Percentiles rank a stretch among this genome's conserved stretches.
Conservation (phyloP, 2,888 invertebrate genomes). For the Stegana nigrithorax region DNA sequence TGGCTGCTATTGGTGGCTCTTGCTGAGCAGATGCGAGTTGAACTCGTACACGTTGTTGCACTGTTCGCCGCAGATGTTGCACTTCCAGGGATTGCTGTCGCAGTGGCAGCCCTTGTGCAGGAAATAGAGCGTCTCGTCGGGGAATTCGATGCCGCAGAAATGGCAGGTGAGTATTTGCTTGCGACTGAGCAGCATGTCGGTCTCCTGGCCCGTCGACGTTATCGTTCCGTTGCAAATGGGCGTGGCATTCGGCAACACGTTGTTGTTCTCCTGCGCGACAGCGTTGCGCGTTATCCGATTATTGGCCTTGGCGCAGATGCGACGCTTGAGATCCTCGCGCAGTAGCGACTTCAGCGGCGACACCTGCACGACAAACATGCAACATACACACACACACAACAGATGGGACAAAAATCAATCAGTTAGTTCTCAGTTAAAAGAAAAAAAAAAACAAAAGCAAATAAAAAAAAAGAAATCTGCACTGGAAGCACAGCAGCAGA, state of each 20-base stretch:
- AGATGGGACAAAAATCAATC: neutral
- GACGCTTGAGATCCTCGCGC: constrained; percentile 84
- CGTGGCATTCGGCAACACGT: constrained; percentile 68
- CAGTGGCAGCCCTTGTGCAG: constrained; percentile 98
- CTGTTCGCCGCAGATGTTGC: constrained; percentile 96
- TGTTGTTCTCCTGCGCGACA: constrained; percentile 61
- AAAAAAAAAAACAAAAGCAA: neutral
- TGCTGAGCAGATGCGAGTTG: constrained; percentile 94
- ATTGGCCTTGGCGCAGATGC: constrained; percentile 79
- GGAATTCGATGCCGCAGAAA: constrained; percentile 94
- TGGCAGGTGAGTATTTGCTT: constrained; percentile 80
- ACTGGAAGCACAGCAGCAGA: neutral
- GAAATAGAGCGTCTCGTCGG: constrained; percentile 95
- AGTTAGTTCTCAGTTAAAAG: neutral
- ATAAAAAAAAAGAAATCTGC: neutral
- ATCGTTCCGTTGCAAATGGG: constrained; percentile 74
- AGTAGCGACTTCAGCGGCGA: constrained; percentile 87
- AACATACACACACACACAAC: constrained; percentile 6
- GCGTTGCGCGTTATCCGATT: constrained; percentile 69
- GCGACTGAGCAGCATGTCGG: constrained; percentile 68
- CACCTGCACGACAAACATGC: no score
- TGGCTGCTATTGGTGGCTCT: constrained; percentile 83
- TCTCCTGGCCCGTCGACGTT: constrained; percentile 78
- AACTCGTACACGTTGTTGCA: constrained; percentile 97
- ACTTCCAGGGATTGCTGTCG: constrained; percentile 95